Evolutionary conservation across 2,113 vertebrate genomes (phyloP).

Genomic region (Chiloscyllium plagiosum): DNA sequence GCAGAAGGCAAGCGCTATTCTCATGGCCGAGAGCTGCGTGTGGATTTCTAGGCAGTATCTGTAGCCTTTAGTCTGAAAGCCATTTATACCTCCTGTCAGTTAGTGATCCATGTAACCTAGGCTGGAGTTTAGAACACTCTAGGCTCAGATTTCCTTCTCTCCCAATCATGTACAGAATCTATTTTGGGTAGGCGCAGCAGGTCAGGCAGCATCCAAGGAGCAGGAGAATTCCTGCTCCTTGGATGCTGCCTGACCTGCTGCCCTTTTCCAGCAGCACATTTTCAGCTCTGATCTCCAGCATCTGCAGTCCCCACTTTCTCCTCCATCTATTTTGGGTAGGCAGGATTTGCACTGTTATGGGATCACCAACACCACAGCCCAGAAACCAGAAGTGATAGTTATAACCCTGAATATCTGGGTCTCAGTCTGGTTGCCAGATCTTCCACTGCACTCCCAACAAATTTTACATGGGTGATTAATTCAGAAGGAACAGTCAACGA

Average conservation of each 20-base stretch:
- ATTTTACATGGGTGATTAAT: background rate
- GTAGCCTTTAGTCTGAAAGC: background rate
- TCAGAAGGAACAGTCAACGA: background rate
- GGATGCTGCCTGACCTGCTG: no score
- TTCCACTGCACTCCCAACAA: background rate
- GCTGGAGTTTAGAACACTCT: background rate
- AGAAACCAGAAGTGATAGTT: background rate
- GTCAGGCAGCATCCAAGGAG: no score
- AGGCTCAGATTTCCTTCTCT: background rate
- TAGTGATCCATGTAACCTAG: background rate
- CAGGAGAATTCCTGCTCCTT: no score
- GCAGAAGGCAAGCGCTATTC: background rate
- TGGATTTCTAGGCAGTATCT: background rate
- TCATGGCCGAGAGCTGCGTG: background rate
- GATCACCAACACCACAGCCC: background rate
- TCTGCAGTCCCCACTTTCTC: no score
- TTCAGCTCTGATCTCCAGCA: no score
- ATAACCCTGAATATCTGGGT: background rate
- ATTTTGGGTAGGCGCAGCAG: background rate
- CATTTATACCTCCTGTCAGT: background rate
- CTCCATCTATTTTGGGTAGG: no score
- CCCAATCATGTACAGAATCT: background rate
- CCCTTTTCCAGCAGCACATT: no score
- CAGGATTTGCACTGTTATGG: background rate
- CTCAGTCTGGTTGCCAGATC: background rate